phyloP scores from a whole-genome alignment of 1,140 invertebrate species.

The Trypoxylus dichotomus region DNA sequence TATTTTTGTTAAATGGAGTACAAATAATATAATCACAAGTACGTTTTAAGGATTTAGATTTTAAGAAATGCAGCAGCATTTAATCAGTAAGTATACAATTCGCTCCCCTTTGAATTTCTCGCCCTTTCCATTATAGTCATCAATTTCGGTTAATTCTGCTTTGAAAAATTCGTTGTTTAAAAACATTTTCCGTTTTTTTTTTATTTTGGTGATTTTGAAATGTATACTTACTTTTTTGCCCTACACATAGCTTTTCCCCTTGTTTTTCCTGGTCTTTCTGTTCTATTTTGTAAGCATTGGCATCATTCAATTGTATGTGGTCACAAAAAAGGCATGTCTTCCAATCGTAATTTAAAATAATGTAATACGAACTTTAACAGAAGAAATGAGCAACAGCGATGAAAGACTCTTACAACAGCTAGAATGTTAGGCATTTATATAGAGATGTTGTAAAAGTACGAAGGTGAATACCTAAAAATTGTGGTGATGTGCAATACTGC shows the following conservation, averaged over 20 bases:
- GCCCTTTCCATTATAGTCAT: no score
- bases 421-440: no score
- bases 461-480: constrained; percentile 37
- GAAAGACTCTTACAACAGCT: background rate
- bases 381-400: background rate
- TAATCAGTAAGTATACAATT: constrained; percentile 34
- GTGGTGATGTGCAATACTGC: constrained; percentile 48
- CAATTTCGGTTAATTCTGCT: no score
- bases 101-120: background rate
- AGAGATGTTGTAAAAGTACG: background rate
- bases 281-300: constrained; percentile 29
- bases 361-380: background rate
- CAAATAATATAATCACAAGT: constrained; percentile 51
- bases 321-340: constrained; percentile 33
- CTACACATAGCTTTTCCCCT: no score
- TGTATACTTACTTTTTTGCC: constrained; percentile 32
- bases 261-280: no score
- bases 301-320: constrained; percentile 37
- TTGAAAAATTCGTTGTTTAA: no score
- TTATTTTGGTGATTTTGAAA: constrained; percentile 12
- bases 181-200: no score
- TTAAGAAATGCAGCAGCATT: constrained; percentile 35
- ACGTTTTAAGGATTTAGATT: constrained; percentile 37
- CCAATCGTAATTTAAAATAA: constrained; percentile 22
- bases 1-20: constrained; percentile 54